phyloP scores from a whole-genome alignment of 2,888 invertebrate genomes.

The Chelonus formosanus region DNA sequence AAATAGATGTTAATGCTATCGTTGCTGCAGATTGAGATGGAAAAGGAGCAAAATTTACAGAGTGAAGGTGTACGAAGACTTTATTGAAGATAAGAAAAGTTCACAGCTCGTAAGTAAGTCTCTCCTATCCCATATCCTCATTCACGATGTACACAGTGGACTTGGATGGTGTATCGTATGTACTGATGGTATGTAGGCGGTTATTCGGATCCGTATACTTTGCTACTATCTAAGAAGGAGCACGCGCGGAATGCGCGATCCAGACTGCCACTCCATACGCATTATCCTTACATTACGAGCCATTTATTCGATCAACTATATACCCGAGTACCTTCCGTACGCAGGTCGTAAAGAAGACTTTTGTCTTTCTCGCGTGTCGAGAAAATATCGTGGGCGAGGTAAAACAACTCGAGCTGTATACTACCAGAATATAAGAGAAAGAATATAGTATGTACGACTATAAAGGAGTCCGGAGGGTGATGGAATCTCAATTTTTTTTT shows the following conservation, averaged over 20 bases:
- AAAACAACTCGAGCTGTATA: conserved; percentile 16
- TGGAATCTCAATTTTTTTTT: conserved; percentile 16
- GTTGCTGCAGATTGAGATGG: neutral
- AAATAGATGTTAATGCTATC: too few relatives aligned
- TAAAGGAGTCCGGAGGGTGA: conserved; percentile 42
- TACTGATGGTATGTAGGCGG: conserved; percentile 23
- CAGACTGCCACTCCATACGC: conserved; percentile 47
- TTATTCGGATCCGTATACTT: conserved; percentile 20
- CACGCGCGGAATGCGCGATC: conserved; percentile 46
- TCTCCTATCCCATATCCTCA: conserved; percentile 15
- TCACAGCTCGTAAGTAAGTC: conserved; percentile 17
- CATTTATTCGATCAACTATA: conserved; percentile 49
- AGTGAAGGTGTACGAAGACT: conserved; percentile 13
- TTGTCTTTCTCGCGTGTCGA: conserved; percentile 30
- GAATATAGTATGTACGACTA: conserved; percentile 14
- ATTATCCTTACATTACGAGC: conserved; percentile 51
- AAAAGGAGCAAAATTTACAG: conserved; percentile 10
- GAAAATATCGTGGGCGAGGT: conserved; percentile 26
- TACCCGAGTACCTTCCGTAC: conserved; percentile 36
- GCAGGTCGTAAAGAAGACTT: conserved; percentile 41
- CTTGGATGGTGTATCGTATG: neutral
- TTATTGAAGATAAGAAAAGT: conserved; percentile 26
- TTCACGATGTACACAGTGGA: neutral
- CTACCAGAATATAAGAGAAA: conserved; percentile 17
- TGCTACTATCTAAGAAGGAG: conserved; percentile 34